Base-by-base conservation (phyloP, 2,888 invertebrate genomes). In the Balanococcus diminutus region DNA sequence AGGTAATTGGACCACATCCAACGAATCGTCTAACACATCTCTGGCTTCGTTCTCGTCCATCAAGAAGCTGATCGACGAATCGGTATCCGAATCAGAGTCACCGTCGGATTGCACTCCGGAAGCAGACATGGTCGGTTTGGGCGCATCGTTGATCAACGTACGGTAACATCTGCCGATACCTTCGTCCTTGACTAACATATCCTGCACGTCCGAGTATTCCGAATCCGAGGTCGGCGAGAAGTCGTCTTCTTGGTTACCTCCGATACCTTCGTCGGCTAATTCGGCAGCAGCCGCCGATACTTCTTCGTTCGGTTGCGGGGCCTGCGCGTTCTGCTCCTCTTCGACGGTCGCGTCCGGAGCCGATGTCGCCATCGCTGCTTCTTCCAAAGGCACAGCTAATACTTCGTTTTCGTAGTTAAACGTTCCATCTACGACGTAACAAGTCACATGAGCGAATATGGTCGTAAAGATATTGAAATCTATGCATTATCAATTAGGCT, bases 41-140 rank as follows among this genome's bases (percentile, higher is more conserved):
- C 83, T 51, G 19, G 36, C 67, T 67, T 83, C 83, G 39, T 67
- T 67, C 25, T 83, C 83, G 19, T 83, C 83, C 67, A 83, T 36
- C 22, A 83, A 22, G 11, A 83, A 83, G 14, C 83, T 83, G 6
- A 83, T 61, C 22, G 83, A 83, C 8, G 83, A 83, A 67, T 83
- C 83, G 0, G 83, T 56, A 83, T 83, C 83, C 5, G 51, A 51
- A 36, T 67, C 25, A 3, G 42, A 51, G 14, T 51, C 51, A 6
- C 31, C 28, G 6, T 81, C 19, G n/a, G n/a, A 75, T 14, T 5
- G 11, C 9, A 5, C 31, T n/a, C 8, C 32, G 25, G 75, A 4
- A 36, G 8, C 8, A 4, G 36, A 36, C 8, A 36, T 8, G 36
- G 36, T 36, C 8, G 4, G 5, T 36, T 36, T 8, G 36, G 36